phyloP scores from a whole-genome alignment of 2,113 vertebrate genomes.

The Antidorcas marsupialis region DNA sequence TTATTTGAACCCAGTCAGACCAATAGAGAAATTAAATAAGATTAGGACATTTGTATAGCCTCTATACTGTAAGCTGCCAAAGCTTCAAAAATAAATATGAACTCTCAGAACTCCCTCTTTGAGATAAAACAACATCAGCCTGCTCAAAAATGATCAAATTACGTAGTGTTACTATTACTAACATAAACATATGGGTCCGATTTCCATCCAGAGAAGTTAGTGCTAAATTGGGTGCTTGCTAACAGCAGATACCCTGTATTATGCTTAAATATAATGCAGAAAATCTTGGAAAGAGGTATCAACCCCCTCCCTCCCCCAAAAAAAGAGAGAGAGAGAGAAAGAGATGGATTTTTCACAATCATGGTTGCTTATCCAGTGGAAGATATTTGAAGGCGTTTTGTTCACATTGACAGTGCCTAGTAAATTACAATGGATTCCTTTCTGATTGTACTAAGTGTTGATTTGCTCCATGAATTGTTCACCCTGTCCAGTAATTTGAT shows the following conservation, averaged over 20 bases:
- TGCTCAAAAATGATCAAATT: conserved; percentile 1
- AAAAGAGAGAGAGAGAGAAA: neutral
- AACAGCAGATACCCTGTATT: neutral
- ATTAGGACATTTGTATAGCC: neutral
- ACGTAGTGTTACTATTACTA: neutral
- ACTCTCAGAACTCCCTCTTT: neutral
- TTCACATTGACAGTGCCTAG: neutral
- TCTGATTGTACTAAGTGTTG: conserved; percentile 54
- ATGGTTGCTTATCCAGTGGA: neutral
- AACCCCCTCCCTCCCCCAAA: fast-evolving
- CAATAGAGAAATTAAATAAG: conserved; percentile 43
- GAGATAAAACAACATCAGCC: neutral
- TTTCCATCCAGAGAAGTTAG: conserved; percentile 49
- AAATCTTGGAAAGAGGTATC: neutral
- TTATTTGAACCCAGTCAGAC: conserved; percentile 38
- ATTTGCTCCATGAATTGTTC: conserved; percentile 62
- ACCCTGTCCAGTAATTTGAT: conserved; percentile 69
- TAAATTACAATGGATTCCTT: neutral
- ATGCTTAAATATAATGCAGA: conserved; percentile 12
- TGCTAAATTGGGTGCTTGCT: conserved; percentile 33
- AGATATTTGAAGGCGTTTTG: conserved; percentile 11
- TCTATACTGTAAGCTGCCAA: conserved; percentile 5
- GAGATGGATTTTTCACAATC: neutral
- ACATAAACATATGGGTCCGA: conserved; percentile 10
- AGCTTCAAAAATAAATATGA: conserved; percentile 50